Percentiles rank a stretch among this genome's conserved stretches.
These are phyloP conservation scores for Penaeus indicus DNA, from an alignment of 1,140 invertebrate species.

Conservation along the genomic window DNA sequence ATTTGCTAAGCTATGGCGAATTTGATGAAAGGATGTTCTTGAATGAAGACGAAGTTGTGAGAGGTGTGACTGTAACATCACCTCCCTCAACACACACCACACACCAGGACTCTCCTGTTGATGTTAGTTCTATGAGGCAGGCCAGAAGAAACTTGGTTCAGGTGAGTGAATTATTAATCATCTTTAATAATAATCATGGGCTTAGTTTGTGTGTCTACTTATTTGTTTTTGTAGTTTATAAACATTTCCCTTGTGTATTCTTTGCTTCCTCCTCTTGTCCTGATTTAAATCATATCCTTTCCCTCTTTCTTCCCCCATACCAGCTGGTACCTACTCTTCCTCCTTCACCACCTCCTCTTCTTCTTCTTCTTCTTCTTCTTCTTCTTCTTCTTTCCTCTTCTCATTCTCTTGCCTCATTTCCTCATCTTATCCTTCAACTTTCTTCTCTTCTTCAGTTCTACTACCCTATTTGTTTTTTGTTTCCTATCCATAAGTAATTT, in stretches of 20 bases:
- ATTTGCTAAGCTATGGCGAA: constrained; percentile 91
- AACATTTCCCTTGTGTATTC: too few relatives aligned
- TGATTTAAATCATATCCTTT: too few relatives aligned
- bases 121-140: constrained; percentile 44
- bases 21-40: constrained; percentile 96
- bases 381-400: background rate
- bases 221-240: background rate
- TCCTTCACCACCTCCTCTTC: too few relatives aligned
- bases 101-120: constrained; percentile 39
- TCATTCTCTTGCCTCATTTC: background rate
- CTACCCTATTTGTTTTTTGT: too few relatives aligned
- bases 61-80: constrained; percentile 22
- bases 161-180: constrained; percentile 14
- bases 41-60: constrained; percentile 70
- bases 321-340: too few relatives aligned
- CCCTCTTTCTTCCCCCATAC: too few relatives aligned
- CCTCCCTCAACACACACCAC: constrained; percentile 33
- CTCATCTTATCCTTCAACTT: background rate
- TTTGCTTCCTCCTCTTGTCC: too few relatives aligned
- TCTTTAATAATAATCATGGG: background rate
- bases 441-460: too few relatives aligned
- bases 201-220: background rate
- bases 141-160: constrained; percentile 52
- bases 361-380: too few relatives aligned
- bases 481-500: too few relatives aligned